Evolutionary conservation across 2,888 invertebrate species (phyloP), one percentile per base, ranked within the genome.

Genomic region (Stegana nigrithorax): DNA sequence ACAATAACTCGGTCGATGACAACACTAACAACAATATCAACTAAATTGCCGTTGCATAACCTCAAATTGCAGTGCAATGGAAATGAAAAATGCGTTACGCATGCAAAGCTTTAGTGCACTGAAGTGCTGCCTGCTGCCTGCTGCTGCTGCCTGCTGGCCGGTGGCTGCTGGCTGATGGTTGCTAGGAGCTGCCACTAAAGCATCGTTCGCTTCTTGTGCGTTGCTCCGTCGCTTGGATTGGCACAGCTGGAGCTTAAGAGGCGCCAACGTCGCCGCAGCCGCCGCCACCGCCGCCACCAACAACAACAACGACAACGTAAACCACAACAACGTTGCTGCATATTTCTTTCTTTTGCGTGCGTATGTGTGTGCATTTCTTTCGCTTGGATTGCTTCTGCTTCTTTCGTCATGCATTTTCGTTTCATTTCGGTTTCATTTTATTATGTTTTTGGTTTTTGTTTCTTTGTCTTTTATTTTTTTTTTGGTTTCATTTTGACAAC

Each of bases 11-110:
- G 25, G 50, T n/a, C 26, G 26, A 26, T 50, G 50, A 50, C 50
- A 50, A 50, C 50, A 50, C 25, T 25, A 50, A 25, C 50, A 50
- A 47, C 51, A n/a, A 17, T 42, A 25, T 17, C 5, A 27, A 56
- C 23, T 27, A 47, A 57, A 57, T 76, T 76, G 78, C 76, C 6
- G 76, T 77, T 78, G 77, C 72, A 69, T 72, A 70, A 66, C 50
- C 39, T 21, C 58, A 44, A 27, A 45, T 23, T 58, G 58, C 59
- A 45, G 27, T 44, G 58, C 47, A 21, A 23, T 47, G n/a, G 6
- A 50, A 50, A 50, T 27, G 50, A 50, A 50, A 50, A 50, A 50
- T 50, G 50, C 50, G 50, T 50, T 50, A 50, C 50, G 50, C 50
- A 50, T 50, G 50, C 50, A 50, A n/a, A 26, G 17, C 42, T 42